Evolutionary conservation across 2,113 vertebrate species (phyloP), one percentile per base, ranked within the genome.

Genomic region (Psittacula cyanocephala): DNA sequence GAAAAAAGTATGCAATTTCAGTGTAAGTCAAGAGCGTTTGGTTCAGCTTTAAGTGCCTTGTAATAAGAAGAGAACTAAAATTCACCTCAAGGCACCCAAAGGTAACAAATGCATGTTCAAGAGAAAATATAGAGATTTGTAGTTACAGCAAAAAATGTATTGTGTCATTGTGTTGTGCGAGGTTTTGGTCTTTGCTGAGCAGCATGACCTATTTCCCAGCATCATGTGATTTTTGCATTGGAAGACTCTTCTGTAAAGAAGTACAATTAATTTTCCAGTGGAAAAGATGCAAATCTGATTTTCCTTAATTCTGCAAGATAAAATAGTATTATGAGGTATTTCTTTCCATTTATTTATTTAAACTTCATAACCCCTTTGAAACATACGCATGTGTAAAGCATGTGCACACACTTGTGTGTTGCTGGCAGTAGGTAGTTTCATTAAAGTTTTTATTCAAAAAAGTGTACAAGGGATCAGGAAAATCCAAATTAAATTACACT

Each of bases 141-240:
- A 84, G 64, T 50, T 92, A 64, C 19, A 91, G 80, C 27, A 88
- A 67, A 82, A 80, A 3, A 37, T 52, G 39, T 16, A 50, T 44
- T 43, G 43, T 62, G 65, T 55, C 33, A 81, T 91, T 75, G 59
- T 60, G 35, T 85, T 69, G 60, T 14, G 47, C 0, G 5, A 92
- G 86, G 72, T 93, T 95, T 88, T 75, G 55, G 90, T 94, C 81
- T 89, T 84, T 2, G 23, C 81, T 78, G 44, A 96, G 64, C 77
- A 71, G 77, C 60, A 7, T 84, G 91, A 93, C 91, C 95, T 86
- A 93, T 93, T 97, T 96, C 91, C 77, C 91, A 92, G 68, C 55
- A 81, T 64, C 94, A 89, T 27, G 65, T 91, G 91, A 94, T 84
- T 95, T 93, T 83, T 83, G 28, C 88, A 88, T 83, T 68, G 72